Percentiles rank a stretch among this genome's conserved stretches.
phyloP scores from a whole-genome alignment of 2,113 vertebrate species.

The Pelecanus crispus region DNA sequence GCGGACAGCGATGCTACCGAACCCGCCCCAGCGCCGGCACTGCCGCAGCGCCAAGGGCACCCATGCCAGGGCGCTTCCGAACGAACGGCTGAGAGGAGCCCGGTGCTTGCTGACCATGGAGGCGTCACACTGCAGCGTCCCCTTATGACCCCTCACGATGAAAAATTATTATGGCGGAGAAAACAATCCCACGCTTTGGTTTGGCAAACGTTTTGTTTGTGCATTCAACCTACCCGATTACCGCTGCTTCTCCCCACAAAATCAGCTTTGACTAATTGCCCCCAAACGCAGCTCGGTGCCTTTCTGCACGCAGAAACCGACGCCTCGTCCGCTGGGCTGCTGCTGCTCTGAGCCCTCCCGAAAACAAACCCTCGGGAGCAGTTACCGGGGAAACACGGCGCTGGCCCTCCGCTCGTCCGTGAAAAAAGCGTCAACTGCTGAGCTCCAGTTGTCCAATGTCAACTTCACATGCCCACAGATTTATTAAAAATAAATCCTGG shows the following conservation, averaged over 20 bases:
- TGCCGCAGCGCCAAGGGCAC: neutral
- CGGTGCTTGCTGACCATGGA: neutral
- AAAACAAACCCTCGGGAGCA: fast-evolving
- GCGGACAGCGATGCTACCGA: neutral
- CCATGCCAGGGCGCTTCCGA: neutral
- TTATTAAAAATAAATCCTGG: no score
- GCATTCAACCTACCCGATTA: no score
- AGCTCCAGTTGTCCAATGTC: neutral
- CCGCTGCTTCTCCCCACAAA: neutral
- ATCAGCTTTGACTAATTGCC: neutral
- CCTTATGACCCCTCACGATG: neutral
- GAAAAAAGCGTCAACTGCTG: neutral
- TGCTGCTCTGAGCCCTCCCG: neutral
- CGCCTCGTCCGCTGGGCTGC: neutral
- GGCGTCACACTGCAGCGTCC: neutral
- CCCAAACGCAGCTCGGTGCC: fast-evolving
- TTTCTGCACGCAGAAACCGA: fast-evolving
- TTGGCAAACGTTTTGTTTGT: neutral
- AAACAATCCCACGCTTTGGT: neutral
- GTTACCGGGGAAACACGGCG: fast-evolving
- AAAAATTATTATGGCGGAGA: neutral
- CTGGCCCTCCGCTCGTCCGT: fast-evolving
- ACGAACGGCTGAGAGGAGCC: no score
- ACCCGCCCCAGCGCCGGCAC: neutral
- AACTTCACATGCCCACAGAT: neutral